Evolutionary conservation across 2,113 vertebrate species (phyloP).

Genomic region (Leptobrachium leishanense): DNA sequence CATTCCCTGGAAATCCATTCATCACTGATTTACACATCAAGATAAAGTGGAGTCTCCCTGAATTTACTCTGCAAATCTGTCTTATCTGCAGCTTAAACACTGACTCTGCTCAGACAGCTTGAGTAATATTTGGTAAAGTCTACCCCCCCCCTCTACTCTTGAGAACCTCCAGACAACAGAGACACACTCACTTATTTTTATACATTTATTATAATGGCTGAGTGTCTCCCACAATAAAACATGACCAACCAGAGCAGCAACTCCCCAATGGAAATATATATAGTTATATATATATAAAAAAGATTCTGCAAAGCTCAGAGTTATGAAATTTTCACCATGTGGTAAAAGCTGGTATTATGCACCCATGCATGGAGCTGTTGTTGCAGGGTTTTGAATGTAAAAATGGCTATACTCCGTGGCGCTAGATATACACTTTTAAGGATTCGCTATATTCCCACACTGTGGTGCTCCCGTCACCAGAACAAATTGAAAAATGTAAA

Average conservation of each 20-base stretch:
- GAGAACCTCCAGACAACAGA: constrained; percentile 24
- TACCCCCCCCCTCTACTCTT: constrained; percentile 1
- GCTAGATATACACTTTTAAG: too few relatives aligned
- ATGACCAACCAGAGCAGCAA: not conserved
- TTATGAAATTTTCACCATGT: too few relatives aligned
- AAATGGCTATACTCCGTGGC: too few relatives aligned
- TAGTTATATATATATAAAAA: too few relatives aligned
- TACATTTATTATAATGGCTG: not conserved
- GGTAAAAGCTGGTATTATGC: too few relatives aligned
- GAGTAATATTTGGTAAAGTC: constrained; percentile 36
- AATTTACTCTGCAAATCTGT: constrained; percentile 30
- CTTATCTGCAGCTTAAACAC: constrained; percentile 45
- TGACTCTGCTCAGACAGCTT: constrained; percentile 42
- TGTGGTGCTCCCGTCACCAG: too few relatives aligned
- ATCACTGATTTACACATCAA: constrained; percentile 16
- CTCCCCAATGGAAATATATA: not conserved
- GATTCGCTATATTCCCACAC: too few relatives aligned
- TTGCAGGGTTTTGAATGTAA: too few relatives aligned
- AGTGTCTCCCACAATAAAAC: constrained; percentile 1
- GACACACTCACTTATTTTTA: constrained; percentile 18
- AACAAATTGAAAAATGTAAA: too few relatives aligned
- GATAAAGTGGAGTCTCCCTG: constrained; percentile 18
- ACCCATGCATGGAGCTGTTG: too few relatives aligned
- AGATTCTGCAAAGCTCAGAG: too few relatives aligned
- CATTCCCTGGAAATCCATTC: not conserved